phyloP scores from a whole-genome alignment of 2,797 vertebrate species.

The Ataeniobius toweri region DNA sequence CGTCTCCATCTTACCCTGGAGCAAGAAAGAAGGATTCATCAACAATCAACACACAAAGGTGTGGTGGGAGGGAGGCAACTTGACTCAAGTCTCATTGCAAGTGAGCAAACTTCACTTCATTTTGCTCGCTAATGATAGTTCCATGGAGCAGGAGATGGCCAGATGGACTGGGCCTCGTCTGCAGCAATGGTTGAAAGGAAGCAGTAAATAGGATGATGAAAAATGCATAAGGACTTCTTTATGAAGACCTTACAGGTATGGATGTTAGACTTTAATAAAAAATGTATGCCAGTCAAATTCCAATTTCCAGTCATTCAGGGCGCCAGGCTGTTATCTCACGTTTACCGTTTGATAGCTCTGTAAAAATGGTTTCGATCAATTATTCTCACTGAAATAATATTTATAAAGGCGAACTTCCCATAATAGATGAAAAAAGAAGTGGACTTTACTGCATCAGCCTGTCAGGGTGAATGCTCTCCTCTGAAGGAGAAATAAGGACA shows the following conservation, averaged over 20 bases:
- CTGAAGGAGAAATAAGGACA: neutral
- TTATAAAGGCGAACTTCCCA: too few relatives aligned
- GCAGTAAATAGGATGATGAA: neutral
- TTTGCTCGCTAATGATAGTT: neutral
- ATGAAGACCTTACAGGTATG: constrained; percentile 16
- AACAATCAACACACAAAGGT: too few relatives aligned
- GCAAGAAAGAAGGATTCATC: too few relatives aligned
- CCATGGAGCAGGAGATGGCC: neutral
- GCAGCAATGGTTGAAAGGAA: neutral
- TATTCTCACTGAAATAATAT: neutral
- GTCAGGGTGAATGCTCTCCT: neutral
- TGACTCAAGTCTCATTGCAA: too few relatives aligned
- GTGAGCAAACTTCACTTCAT: too few relatives aligned
- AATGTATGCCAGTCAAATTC: constrained; percentile 20
- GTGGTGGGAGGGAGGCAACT: too few relatives aligned
- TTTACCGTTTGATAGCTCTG: neutral
- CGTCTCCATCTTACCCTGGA: too few relatives aligned
- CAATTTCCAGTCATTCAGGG: constrained; percentile 22
- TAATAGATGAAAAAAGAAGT: neutral
- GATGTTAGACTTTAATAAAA: constrained; percentile 30
- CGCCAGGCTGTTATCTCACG: neutral
- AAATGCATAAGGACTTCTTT: constrained; percentile 8
- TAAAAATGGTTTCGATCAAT: neutral
- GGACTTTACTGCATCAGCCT: neutral
- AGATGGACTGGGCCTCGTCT: neutral